Evolutionary conservation across 1,140 invertebrate species (phyloP).

Genomic region (Vanessa atalanta): DNA sequence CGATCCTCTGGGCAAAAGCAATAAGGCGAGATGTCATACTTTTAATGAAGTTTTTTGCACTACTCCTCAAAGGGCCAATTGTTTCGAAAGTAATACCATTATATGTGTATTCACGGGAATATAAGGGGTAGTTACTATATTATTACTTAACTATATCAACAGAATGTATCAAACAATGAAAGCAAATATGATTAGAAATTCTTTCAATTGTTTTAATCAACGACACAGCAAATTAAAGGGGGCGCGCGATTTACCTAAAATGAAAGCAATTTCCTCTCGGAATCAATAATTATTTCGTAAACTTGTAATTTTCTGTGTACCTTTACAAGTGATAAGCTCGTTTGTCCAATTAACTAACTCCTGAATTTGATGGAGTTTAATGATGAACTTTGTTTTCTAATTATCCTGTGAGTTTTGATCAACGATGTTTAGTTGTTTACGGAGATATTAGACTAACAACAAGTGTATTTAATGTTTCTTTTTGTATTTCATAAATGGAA

Average conservation of each 20-base stretch:
- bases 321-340: conserved; percentile 23
- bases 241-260: neutral
- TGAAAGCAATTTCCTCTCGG: neutral
- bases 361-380: conserved; percentile 10
- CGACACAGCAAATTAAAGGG: neutral
- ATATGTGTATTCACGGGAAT: too few relatives aligned
- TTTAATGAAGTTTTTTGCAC: too few relatives aligned
- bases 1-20: too few relatives aligned
- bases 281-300: conserved; percentile 18
- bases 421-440: neutral
- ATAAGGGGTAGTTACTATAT: too few relatives aligned
- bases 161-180: too few relatives aligned
- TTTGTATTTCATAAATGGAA: neutral
- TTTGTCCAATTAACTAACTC: conserved; percentile 29
- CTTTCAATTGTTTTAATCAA: too few relatives aligned
- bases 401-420: conserved; percentile 25
- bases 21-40: too few relatives aligned
- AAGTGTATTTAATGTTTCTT: neutral
- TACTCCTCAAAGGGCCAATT: too few relatives aligned
- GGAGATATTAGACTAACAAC: neutral
- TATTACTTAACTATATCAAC: too few relatives aligned
- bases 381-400: conserved; percentile 26
- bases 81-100: too few relatives aligned
- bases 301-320: conserved; percentile 22
- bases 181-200: too few relatives aligned